Percentiles rank a stretch among this genome's conserved stretches.
Conservation (phyloP, 1,140 invertebrate genomes). For the Drosophila ogumai region DNA sequence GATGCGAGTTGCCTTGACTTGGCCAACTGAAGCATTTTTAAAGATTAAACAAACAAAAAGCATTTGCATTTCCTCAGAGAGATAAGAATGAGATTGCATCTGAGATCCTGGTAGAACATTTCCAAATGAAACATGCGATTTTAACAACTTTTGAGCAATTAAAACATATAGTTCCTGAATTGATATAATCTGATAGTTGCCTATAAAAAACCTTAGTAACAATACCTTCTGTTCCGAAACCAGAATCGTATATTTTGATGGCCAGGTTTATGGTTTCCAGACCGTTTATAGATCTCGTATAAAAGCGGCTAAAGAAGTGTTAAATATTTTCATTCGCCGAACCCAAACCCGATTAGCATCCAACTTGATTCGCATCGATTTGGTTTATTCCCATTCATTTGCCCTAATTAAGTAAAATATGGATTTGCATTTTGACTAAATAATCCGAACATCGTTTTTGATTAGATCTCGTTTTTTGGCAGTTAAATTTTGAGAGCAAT, state of each 20-base stretch:
- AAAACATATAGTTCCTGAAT: neutral
- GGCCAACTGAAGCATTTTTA: neutral
- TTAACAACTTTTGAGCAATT: neutral
- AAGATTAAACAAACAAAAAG: neutral
- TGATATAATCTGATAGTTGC: neutral
- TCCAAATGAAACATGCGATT: neutral
- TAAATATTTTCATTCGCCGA: slow-evolving; percentile 2
- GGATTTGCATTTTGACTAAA: slow-evolving; percentile 14
- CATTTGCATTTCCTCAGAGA: slow-evolving; percentile 13
- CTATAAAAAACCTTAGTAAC: too few relatives aligned
- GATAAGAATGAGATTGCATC: neutral
- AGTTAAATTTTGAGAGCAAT: neutral
- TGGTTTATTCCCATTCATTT: slow-evolving; percentile 15
- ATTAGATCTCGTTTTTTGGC: slow-evolving; percentile 1
- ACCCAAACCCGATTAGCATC: slow-evolving; percentile 1
- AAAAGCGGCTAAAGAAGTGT: slow-evolving; percentile 14
- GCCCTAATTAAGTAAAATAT: slow-evolving; percentile 15
- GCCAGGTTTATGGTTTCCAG: neutral
- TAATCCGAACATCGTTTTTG: slow-evolving; percentile 3
- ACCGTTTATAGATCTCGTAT: slow-evolving; percentile 23
- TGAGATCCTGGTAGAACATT: neutral
- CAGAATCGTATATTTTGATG: neutral
- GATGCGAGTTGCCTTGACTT: slow-evolving; percentile 15
- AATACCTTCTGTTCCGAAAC: neutral
- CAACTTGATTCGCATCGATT: slow-evolving; percentile 12